These are phyloP conservation scores for Ctenicera cuprea DNA, from an alignment of 2,888 invertebrate genomes.

Conservation along the genomic window DNA sequence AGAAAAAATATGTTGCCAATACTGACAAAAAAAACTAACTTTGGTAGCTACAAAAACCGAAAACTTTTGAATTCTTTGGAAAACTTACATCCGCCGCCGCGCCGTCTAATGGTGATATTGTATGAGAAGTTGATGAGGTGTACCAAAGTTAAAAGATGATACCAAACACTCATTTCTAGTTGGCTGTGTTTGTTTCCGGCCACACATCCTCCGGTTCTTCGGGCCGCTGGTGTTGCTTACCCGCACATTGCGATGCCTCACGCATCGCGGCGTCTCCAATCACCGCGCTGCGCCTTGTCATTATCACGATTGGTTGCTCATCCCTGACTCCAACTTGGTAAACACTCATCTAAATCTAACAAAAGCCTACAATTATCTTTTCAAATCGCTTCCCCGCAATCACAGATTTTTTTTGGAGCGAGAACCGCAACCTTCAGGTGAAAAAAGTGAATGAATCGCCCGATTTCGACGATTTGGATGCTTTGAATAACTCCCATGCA, in stretches of 20 bases:
- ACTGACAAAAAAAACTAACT: too few species aligned
- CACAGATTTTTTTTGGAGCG: background rate
- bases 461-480: constrained; percentile 16
- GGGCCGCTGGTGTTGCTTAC: constrained; percentile 53
- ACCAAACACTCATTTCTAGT: constrained; percentile 48
- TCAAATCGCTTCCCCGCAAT: constrained; percentile 9
- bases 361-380: constrained; percentile 3
- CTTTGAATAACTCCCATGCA: constrained; percentile 9
- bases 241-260: constrained; percentile 46
- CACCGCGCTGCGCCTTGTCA: constrained; percentile 49
- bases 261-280: constrained; percentile 54
- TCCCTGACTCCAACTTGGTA: constrained; percentile 45
- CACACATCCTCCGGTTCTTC: constrained; percentile 57
- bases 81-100: too few species aligned
- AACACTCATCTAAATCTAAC: constrained; percentile 21
- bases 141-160: background rate
- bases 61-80: too few species aligned
- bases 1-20: too few species aligned
- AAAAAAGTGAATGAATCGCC: background rate
- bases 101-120: too few species aligned
- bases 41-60: too few species aligned
- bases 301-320: constrained; percentile 54
- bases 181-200: constrained; percentile 54
- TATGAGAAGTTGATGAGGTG: constrained; percentile 32
- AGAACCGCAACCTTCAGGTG: background rate